Base-by-base conservation (phyloP, 2,888 invertebrate species). In the Apamea monoglypha region DNA sequence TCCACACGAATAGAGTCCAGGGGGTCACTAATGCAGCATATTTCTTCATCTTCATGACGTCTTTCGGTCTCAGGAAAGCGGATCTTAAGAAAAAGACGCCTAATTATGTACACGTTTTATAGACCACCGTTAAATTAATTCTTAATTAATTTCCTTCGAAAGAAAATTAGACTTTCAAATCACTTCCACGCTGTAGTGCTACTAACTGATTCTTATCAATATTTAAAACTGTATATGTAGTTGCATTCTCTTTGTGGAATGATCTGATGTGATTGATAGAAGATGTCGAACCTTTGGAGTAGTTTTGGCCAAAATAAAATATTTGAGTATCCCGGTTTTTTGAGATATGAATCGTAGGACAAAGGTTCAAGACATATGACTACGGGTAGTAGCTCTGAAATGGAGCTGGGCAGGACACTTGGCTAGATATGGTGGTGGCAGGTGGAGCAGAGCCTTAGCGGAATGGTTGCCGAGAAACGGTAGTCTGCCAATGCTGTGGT, bases 91-190 rank as follows among this genome's bases (percentile, higher is more conserved):
- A 72, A 72, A 81, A 76, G 8, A 47, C 10, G 14, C 59, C 64
- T 86, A 68, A 74, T 78, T 86, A 74, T 86, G 36, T 80, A 79
- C 64, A 76, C 40, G 71, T 74, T 83, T 85, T 80, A 83, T 78
- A 47, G 50, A 53, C 25, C 47, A 64, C 56, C 71, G 75, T 85
- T 85, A 85, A 80, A 78, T 83, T 80, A 87, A 83, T 83, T 82
- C 44, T 77, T 74, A 78, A 79, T 77, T 87, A 81, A 84, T 84
- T 86, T 82, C 29, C 61, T 79, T 80, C 67, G 25, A 69, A 64
- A 77, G 71, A 78, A 82, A 81, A 86, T 86, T 87, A 68, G 82
- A 82, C 78, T 86, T 86, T 82, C 81, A 82, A 86, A 86, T 88
- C 36, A 70, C 69, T 76, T 80, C 53, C n/a, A 82, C 70, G 70